Conservation (phyloP, 2,113 vertebrate genomes). For the Panthera tigris region DNA sequence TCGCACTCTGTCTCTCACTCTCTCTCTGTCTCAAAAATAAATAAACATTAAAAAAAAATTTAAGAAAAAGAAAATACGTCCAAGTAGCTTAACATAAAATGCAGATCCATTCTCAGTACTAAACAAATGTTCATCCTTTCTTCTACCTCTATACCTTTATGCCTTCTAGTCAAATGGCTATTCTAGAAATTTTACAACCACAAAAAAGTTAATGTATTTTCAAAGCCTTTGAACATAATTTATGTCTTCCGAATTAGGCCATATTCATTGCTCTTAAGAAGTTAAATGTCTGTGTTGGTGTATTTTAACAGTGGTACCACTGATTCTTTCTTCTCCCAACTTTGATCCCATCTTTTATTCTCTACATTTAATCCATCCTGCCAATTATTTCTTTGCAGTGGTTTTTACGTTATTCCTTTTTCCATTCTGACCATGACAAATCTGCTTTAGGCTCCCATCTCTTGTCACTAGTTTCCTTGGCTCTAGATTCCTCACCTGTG, state of each 20-base stretch:
- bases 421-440: background rate
- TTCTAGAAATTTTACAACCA: background rate
- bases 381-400: background rate
- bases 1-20: too few species aligned
- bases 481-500: background rate
- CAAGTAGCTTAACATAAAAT: background rate
- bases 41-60: too few species aligned
- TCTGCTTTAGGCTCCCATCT: background rate
- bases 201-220: background rate
- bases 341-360: background rate
- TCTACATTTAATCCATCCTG: background rate
- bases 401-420: background rate
- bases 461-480: background rate
- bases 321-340: background rate
- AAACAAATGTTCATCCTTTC: background rate
- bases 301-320: background rate
- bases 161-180: background rate
- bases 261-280: slow-evolving; percentile 1
- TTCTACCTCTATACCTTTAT: background rate
- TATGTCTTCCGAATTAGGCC: background rate
- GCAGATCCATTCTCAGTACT: background rate
- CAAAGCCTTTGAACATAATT: background rate
- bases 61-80: background rate
- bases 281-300: background rate
- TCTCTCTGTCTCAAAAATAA: too few species aligned